These are phyloP conservation scores for Leucophenga varia DNA, from an alignment of 1,140 invertebrate species.

Conservation along the genomic window DNA sequence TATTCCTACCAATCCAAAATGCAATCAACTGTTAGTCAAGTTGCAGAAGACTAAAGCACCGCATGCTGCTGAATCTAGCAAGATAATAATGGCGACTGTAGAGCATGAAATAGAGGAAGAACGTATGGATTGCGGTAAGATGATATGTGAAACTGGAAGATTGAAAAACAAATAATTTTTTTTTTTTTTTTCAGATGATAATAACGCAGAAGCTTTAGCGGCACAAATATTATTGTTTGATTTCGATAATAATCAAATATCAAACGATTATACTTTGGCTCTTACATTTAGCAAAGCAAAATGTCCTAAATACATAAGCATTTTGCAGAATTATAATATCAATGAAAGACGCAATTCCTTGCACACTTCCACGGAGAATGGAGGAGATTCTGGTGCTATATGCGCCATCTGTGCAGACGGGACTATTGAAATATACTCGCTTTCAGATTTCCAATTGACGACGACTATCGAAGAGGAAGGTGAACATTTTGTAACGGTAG, in stretches of 20 bases:
- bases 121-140: conserved; percentile 27
- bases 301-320: conserved; percentile 67
- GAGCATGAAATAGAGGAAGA: conserved; percentile 30
- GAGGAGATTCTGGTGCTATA: conserved; percentile 46
- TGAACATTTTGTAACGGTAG: conserved; percentile 72
- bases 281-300: conserved; percentile 66
- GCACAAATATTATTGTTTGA: conserved; percentile 62
- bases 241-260: conserved; percentile 61
- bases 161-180: background rate
- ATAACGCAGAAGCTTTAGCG: conserved; percentile 36
- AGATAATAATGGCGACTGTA: conserved; percentile 49
- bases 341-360: conserved; percentile 1
- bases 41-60: conserved; percentile 39
- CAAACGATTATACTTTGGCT: conserved; percentile 64
- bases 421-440: conserved; percentile 66
- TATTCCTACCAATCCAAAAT: conserved; percentile 42
- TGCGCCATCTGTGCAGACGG: conserved; percentile 70
- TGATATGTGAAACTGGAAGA: background rate
- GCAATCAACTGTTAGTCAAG: conserved; percentile 47
- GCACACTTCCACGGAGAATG: conserved; percentile 15
- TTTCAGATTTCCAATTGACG: conserved; percentile 65
- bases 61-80: conserved; percentile 23
- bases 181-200: conserved; percentile 18
- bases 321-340: conserved; percentile 60
- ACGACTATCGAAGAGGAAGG: conserved; percentile 66